Percentiles rank a stretch among this genome's conserved stretches.
Conservation (phyloP, 2,113 vertebrate species). For the Turnix velox region DNA sequence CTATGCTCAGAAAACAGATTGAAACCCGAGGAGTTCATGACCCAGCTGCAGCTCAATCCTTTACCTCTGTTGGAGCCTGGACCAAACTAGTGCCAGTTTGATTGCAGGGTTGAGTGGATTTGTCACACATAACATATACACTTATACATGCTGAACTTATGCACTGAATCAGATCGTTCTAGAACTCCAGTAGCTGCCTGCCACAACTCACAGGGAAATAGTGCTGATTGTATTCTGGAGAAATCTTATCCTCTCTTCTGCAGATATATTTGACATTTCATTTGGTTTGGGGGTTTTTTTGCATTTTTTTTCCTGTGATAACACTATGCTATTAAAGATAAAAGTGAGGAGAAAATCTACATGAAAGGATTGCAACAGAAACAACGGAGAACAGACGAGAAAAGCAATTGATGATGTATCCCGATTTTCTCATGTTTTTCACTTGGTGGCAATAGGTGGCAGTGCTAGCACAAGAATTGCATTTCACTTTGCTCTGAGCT, state of each 20-base stretch:
- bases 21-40: neutral
- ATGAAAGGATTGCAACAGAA: neutral
- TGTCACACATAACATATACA: neutral
- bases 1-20: neutral
- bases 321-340: neutral
- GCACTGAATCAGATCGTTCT: neutral
- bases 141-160: neutral
- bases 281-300: neutral
- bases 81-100: neutral
- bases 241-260: neutral
- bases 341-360: neutral
- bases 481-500: neutral
- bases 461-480: constrained; percentile 1
- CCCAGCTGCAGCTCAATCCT: neutral
- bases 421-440: neutral
- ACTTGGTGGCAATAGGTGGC: constrained; percentile 27
- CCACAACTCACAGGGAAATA: neutral
- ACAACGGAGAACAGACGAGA: neutral
- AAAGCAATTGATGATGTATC: neutral
- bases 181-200: neutral
- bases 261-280: neutral
- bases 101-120: neutral
- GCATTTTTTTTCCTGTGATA: neutral
- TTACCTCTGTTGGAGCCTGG: neutral
- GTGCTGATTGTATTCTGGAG: neutral